These are phyloP conservation scores for Drosophila simulans DNA, from an alignment of 1,140 invertebrate species.

Conservation along the genomic window DNA sequence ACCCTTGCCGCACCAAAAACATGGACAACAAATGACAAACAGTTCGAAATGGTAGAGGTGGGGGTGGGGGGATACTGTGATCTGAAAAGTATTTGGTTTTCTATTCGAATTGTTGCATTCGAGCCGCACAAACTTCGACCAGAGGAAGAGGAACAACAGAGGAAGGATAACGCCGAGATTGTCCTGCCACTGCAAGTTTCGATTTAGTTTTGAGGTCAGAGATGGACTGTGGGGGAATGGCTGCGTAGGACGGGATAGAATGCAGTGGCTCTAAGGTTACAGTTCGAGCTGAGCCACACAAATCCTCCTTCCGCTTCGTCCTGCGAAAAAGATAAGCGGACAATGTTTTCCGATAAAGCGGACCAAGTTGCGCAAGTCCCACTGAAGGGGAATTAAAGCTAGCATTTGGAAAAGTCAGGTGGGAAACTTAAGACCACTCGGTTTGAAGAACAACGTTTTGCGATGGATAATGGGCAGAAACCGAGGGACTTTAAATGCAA, in stretches of 20 bases:
- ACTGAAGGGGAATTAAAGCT: slow-evolving; percentile 18
- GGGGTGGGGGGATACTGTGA: neutral
- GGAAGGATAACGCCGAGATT: slow-evolving; percentile 38
- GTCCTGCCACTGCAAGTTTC: slow-evolving; percentile 39
- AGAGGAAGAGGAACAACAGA: slow-evolving; percentile 1
- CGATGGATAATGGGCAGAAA: neutral
- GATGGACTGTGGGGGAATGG: neutral
- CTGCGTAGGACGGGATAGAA: too few relatives aligned
- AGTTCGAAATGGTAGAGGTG: neutral
- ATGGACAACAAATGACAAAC: slow-evolving; percentile 3
- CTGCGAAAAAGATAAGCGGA: slow-evolving; percentile 19
- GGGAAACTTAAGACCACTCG: neutral
- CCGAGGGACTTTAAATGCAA: neutral
- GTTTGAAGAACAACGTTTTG: neutral
- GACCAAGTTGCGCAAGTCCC: slow-evolving; percentile 15
- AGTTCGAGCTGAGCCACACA: slow-evolving; percentile 34
- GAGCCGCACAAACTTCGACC: slow-evolving; percentile 14
- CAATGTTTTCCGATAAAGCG: slow-evolving; percentile 25
- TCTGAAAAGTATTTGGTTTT: slow-evolving; percentile 15
- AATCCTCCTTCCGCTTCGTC: slow-evolving; percentile 1
- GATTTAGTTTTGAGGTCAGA: slow-evolving; percentile 44
- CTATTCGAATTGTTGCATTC: slow-evolving; percentile 1
- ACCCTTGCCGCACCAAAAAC: neutral
- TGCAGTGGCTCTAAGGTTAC: slow-evolving; percentile 14
- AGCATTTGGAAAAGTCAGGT: slow-evolving; percentile 19